Conservation (phyloP, 2,888 invertebrate species). For the Hoplodrina blanda region DNA sequence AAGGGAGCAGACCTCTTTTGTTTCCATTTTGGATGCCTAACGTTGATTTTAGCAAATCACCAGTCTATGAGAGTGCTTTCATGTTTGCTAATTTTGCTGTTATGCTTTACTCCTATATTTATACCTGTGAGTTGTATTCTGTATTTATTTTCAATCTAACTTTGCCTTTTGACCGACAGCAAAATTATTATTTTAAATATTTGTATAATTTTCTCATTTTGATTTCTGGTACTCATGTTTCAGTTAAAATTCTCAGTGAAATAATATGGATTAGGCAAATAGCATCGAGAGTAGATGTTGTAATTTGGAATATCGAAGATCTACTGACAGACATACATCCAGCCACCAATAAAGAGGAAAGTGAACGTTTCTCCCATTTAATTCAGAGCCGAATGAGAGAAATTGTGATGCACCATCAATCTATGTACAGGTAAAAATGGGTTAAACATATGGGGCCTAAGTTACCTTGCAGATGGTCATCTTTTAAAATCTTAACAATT, state of each 20-base stretch:
- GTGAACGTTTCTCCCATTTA: constrained; percentile 59
- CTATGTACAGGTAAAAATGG: constrained; percentile 73
- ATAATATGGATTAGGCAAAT: constrained; percentile 82
- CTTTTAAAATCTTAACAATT: neutral
- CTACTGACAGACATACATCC: constrained; percentile 72
- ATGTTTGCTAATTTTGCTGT: constrained; percentile 66
- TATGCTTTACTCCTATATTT: constrained; percentile 68
- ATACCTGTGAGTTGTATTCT: constrained; percentile 73
- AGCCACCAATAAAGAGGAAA: constrained; percentile 63
- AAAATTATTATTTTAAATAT: neutral
- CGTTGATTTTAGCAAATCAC: constrained; percentile 71
- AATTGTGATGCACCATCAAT: constrained; percentile 74
- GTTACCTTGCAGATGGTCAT: neutral
- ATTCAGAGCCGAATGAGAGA: constrained; percentile 73
- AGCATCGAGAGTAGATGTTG: constrained; percentile 76
- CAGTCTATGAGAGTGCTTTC: constrained; percentile 75
- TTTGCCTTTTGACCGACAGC: neutral
- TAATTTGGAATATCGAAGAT: constrained; percentile 78
- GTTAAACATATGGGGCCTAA: neutral
- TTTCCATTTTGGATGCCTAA: constrained; percentile 76
- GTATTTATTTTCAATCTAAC: neutral
- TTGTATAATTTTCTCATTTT: neutral
- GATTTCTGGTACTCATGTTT: constrained; percentile 18
- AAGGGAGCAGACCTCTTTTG: constrained; percentile 70
- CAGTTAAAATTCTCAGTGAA: constrained; percentile 80